Percentiles rank a stretch among this genome's conserved stretches.
Evolutionary conservation across 2,113 vertebrate species (phyloP).

Genomic region (Ctenodactylus gundi): DNA sequence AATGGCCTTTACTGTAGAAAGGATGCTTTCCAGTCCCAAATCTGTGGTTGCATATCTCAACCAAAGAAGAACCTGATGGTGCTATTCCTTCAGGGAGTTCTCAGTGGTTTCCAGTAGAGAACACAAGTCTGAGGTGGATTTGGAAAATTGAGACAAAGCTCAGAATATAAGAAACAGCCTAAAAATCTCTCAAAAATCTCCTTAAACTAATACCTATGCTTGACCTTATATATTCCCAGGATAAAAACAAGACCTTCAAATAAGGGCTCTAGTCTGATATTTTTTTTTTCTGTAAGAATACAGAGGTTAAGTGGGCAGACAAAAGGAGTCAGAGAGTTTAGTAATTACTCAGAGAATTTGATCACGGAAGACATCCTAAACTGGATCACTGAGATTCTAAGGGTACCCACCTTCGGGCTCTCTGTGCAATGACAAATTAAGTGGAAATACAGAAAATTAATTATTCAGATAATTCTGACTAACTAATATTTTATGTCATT

Average conservation of each 20-base stretch:
- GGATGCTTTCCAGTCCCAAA: neutral
- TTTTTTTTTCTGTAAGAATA: neutral
- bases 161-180: neutral
- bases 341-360: slow-evolving; percentile 49
- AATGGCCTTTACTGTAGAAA: neutral
- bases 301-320: neutral
- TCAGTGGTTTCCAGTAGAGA: neutral
- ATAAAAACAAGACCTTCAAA: neutral
- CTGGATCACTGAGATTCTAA: neutral
- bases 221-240: neutral
- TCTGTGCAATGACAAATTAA: slow-evolving; percentile 40
- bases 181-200: neutral
- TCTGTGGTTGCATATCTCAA: neutral
- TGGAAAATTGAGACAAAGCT: neutral
- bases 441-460: slow-evolving; percentile 50
- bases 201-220: neutral
- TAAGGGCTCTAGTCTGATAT: neutral
- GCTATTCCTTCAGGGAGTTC: neutral
- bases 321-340: neutral
- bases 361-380: slow-evolving; percentile 11
- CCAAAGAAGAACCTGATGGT: neutral
- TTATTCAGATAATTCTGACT: slow-evolving; percentile 29
- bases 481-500: slow-evolving; percentile 51
- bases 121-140: neutral
- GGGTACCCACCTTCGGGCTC: neutral